Conservation (phyloP, 2,113 vertebrate species). For the Thunnus maccoyii region DNA sequence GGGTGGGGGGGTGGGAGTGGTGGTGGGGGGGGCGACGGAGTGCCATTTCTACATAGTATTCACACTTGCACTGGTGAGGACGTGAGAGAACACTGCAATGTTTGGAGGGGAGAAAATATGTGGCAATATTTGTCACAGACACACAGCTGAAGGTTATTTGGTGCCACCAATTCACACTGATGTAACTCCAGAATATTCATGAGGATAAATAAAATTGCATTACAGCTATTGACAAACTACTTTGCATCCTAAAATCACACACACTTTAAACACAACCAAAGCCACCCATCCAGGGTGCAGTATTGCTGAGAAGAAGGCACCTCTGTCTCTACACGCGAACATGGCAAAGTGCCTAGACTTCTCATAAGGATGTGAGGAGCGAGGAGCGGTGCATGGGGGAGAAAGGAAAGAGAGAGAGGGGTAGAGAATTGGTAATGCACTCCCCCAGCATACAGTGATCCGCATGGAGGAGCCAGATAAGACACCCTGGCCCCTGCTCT, state of each 20-base stretch:
- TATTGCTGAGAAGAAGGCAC: slow-evolving; percentile 57
- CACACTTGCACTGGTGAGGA: slow-evolving; percentile 64
- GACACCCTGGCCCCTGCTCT: slow-evolving; percentile 82
- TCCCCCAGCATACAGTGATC: slow-evolving; percentile 79
- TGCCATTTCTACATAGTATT: slow-evolving; percentile 69
- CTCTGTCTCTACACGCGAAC: slow-evolving; percentile 62
- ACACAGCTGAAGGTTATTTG: slow-evolving; percentile 42
- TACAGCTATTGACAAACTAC: slow-evolving; percentile 22
- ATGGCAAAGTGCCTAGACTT: slow-evolving; percentile 77
- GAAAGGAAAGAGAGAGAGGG: slow-evolving; percentile 61
- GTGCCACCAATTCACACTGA: neutral
- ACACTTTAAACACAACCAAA: slow-evolving; percentile 32
- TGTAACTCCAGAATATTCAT: slow-evolving; percentile 42
- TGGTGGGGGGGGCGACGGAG: neutral
- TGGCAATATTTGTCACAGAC: slow-evolving; percentile 53
- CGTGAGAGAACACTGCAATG: slow-evolving; percentile 16
- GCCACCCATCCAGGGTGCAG: slow-evolving; percentile 56
- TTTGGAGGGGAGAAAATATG: slow-evolving; percentile 49
- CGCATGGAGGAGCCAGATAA: slow-evolving; percentile 85
- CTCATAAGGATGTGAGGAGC: slow-evolving; percentile 74
- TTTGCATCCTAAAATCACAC: slow-evolving; percentile 35
- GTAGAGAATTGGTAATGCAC: slow-evolving; percentile 82
- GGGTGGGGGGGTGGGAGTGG: neutral
- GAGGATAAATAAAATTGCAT: neutral
- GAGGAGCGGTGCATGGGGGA: slow-evolving; percentile 51